Percentiles rank a stretch among this genome's conserved stretches.
Evolutionary conservation across 2,797 vertebrate genomes (phyloP).

Genomic region (Morus bassanus): DNA sequence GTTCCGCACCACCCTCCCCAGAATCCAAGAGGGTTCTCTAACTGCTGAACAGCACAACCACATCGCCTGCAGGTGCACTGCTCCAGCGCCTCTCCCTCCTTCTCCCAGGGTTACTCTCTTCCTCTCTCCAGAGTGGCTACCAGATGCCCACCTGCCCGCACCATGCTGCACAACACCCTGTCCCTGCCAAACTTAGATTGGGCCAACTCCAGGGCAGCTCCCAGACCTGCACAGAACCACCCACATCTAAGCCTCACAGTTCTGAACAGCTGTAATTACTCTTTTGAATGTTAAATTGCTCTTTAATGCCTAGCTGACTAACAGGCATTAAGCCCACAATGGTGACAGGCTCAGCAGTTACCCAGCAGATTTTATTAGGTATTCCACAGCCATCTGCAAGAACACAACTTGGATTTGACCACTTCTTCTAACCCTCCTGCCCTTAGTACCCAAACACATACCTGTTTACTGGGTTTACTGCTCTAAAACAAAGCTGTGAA

Average conservation of each 20-base stretch:
- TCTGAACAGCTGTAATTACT: not conserved
- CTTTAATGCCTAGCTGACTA: not conserved
- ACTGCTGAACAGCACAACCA: not conserved
- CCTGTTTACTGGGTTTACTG: not conserved
- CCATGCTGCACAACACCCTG: not conserved
- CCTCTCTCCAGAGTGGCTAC: not conserved
- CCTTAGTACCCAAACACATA: not conserved
- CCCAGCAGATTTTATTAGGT: not conserved
- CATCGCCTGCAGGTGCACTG: not conserved
- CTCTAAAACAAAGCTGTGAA: not conserved
- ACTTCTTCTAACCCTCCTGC: not conserved
- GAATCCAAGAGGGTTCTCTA: not conserved
- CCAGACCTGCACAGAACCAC: not conserved
- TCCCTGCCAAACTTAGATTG: not conserved
- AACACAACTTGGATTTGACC: not conserved
- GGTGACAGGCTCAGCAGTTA: not conserved
- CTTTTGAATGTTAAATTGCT: not conserved
- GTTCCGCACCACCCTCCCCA: not conserved
- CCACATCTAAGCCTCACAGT: not conserved
- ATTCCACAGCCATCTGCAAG: too few relatives aligned
- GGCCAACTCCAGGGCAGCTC: not conserved
- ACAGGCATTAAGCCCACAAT: not conserved
- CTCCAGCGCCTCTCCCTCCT: not conserved
- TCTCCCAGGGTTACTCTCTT: not conserved
- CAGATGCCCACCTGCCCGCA: not conserved